These are phyloP conservation scores for Patella caerulea DNA, from an alignment of 2,888 invertebrate species.

Conservation along the genomic window DNA sequence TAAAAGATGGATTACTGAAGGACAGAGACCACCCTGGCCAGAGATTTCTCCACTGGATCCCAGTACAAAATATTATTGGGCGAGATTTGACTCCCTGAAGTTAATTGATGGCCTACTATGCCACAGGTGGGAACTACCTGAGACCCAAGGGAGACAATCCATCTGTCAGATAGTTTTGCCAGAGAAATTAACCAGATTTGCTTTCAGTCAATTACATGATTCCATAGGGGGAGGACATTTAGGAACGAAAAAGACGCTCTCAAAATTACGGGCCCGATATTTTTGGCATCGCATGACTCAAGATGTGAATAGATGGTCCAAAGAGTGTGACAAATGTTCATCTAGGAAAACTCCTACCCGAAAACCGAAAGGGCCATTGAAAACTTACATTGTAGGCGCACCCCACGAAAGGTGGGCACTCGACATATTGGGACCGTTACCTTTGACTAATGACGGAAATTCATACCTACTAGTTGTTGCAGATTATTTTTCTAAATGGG, in stretches of 20 bases:
- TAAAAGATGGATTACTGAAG: constrained; percentile 22
- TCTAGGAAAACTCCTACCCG: constrained; percentile 14
- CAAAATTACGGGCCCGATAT: neutral
- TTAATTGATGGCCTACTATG: constrained; percentile 27
- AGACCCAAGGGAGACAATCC: neutral
- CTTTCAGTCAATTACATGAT: neutral
- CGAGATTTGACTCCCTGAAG: constrained; percentile 28
- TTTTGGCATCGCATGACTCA: neutral
- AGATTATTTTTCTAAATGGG: constrained; percentile 11
- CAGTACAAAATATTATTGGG: constrained; percentile 31
- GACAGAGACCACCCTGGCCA: constrained; percentile 25
- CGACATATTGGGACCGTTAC: constrained; percentile 11
- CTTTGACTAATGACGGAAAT: neutral
- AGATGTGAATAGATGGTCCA: neutral
- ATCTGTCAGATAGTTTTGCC: neutral
- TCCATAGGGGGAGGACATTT: neutral
- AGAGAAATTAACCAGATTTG: neutral
- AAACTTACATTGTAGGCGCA: neutral
- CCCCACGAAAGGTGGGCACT: constrained; percentile 14
- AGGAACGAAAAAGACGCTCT: neutral
- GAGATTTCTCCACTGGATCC: constrained; percentile 16
- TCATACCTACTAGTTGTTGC: neutral
- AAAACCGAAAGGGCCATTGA: constrained; percentile 5
- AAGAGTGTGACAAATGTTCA: constrained; percentile 22
- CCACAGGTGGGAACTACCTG: constrained; percentile 15